phyloP scores from a whole-genome alignment of 1,140 invertebrate species.

The Thaumatotibia leucotreta region DNA sequence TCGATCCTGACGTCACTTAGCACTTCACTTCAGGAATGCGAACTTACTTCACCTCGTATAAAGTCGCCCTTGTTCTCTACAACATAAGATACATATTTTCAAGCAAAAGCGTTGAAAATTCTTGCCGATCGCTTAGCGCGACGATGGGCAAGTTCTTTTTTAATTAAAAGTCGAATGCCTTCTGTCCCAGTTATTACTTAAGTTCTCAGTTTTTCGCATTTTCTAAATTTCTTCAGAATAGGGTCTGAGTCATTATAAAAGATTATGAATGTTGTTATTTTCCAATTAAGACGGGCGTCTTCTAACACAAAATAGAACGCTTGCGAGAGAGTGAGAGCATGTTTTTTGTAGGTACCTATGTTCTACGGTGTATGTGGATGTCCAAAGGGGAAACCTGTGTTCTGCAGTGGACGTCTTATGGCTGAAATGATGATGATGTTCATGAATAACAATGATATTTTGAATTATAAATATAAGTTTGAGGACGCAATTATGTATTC shows the following conservation, averaged over 20 bases:
- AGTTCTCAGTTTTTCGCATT: neutral
- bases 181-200: neutral
- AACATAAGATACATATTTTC: neutral
- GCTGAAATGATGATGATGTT: too few relatives aligned
- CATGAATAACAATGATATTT: too few relatives aligned
- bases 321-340: too few relatives aligned
- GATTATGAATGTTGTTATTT: neutral
- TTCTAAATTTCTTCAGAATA: neutral
- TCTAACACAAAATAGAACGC: too few relatives aligned
- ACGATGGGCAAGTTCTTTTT: neutral
- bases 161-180: neutral
- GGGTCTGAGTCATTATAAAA: neutral
- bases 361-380: too few relatives aligned
- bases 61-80: neutral
- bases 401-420: too few relatives aligned
- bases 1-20: neutral
- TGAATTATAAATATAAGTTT: too few relatives aligned
- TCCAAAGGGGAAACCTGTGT: too few relatives aligned
- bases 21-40: neutral
- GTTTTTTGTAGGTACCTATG: too few relatives aligned
- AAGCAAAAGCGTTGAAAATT: neutral
- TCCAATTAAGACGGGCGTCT: too few relatives aligned
- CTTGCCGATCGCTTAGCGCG: neutral
- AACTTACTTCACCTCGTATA: neutral
- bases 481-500: too few relatives aligned